phyloP scores from a whole-genome alignment of 2,888 invertebrate species.

The Bimastos eiseni region DNA sequence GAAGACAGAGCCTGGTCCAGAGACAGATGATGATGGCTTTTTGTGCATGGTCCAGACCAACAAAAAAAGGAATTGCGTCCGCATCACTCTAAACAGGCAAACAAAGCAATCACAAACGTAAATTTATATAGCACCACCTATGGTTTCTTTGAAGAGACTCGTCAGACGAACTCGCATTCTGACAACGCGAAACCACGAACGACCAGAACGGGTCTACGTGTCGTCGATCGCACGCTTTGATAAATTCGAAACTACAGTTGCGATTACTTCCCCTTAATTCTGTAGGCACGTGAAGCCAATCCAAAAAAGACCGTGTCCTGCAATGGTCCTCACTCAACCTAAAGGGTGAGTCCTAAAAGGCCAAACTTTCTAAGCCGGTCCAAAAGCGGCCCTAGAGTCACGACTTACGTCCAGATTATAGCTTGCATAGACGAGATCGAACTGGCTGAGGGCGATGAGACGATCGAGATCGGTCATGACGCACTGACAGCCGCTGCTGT shows the following conservation, averaged over 20 bases:
- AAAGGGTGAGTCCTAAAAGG: background rate
- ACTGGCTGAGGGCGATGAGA: constrained; percentile 18
- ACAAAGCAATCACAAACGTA: background rate
- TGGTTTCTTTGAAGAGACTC: background rate
- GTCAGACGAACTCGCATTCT: background rate
- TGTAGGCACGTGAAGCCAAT: too few species aligned
- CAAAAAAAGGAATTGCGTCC: constrained; percentile 73
- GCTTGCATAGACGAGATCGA: constrained; percentile 33
- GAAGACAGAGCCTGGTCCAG: constrained; percentile 77
- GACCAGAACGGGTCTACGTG: too few species aligned
- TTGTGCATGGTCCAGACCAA: constrained; percentile 79
- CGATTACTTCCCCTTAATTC: too few species aligned
- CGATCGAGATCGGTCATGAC: constrained; percentile 23
- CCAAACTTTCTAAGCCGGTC: background rate
- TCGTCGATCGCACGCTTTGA: too few species aligned
- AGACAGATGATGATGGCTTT: constrained; percentile 80
- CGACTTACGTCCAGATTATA: background rate
- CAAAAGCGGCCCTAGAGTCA: background rate
- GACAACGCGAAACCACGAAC: too few species aligned
- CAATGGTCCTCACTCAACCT: background rate
- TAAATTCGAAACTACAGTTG: too few species aligned
- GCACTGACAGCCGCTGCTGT: background rate
- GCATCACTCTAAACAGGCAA: constrained; percentile 66
- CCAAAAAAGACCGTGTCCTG: background rate
- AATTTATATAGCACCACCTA: background rate